Base-by-base conservation (phyloP, 2,797 vertebrate genomes). In the Sternotherus odoratus region DNA sequence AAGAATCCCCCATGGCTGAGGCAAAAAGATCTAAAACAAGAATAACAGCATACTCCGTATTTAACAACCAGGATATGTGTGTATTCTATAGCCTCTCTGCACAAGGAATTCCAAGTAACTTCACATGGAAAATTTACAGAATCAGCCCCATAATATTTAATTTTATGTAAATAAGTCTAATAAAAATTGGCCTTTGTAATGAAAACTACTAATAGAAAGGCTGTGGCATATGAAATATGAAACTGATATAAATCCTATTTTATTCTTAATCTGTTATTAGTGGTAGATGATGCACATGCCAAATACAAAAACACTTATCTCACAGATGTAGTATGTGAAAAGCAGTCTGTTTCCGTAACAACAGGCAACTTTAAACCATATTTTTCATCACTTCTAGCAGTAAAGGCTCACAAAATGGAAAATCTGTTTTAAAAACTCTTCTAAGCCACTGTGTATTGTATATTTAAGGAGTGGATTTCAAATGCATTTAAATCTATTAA, bases 21-120 rank as follows among this genome's bases (percentile, higher is more conserved):
- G 53, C 21, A 94, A 84, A 90, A 21, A 1, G 12, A 19, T 92
- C 19, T 75, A 33, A 83, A 43, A 78, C 36, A 89, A 86, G 87
- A 57, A 75, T 46, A 75, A 17, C 10, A 75, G 72, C 43, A 16
- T 75, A 26, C 72, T 1, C 1, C 48, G 5, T 12, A 33, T 28
- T 7, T 48, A 82, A 63, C 26, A 89, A 63, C 12, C 2, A 63
- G 54, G 17, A 66, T 8, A 23, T 8, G 46, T 85, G 81, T 12
- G 2, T 3, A 0, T 28, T 50, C 33, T 86, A 53, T 51, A 51
- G 30, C 28, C 6, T 48, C 60, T 1, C 0, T 82, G 15, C 17
- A 54, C 1, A 2, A 9, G 4, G 30, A 92, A 81, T 5, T 83
- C 54, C 12, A 66, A 30, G 48, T 12, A 77, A 81, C 49, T 69